Evolutionary conservation across 2,113 vertebrate genomes (phyloP).

Genomic region (Scortum barcoo): DNA sequence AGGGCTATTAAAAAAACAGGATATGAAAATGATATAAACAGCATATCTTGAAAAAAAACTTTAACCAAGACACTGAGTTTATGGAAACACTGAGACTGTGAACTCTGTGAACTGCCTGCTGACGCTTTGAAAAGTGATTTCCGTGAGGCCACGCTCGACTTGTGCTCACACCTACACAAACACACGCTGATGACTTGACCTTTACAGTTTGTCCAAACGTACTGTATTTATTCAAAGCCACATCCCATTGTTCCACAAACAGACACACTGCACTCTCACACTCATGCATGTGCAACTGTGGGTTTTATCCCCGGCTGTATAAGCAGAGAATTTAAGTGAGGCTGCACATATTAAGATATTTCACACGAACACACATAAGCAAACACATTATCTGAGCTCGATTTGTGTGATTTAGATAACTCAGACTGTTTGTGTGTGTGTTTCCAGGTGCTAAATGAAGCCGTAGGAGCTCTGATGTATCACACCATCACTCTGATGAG

Average conservation of each 20-base stretch:
- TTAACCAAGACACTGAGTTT: background rate
- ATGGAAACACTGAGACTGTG: conserved; percentile 1
- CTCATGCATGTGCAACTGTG: background rate
- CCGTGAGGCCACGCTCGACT: background rate
- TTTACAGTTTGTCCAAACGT: background rate
- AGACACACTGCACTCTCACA: too few species aligned
- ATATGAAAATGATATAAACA: conserved; percentile 18
- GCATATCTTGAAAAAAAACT: background rate
- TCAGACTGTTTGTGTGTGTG: conserved; percentile 13
- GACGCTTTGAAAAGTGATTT: background rate
- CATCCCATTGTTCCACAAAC: background rate
- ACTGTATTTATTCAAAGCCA: background rate
- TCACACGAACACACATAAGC: background rate
- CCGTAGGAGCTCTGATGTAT: conserved; percentile 98
- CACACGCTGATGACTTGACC: background rate
- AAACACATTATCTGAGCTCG: background rate
- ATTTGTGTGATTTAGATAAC: background rate
- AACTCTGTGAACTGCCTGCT: background rate
- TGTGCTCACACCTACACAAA: conserved; percentile 22
- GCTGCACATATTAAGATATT: background rate
- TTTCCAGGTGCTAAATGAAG: conserved; percentile 96
- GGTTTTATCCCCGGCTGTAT: background rate
- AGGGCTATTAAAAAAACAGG: conserved; percentile 28
- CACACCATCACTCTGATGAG: conserved; percentile 98
- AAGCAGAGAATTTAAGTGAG: background rate